These are phyloP conservation scores for Adelosebastes latens DNA, from an alignment of 2,797 vertebrate genomes.

Conservation along the genomic window DNA sequence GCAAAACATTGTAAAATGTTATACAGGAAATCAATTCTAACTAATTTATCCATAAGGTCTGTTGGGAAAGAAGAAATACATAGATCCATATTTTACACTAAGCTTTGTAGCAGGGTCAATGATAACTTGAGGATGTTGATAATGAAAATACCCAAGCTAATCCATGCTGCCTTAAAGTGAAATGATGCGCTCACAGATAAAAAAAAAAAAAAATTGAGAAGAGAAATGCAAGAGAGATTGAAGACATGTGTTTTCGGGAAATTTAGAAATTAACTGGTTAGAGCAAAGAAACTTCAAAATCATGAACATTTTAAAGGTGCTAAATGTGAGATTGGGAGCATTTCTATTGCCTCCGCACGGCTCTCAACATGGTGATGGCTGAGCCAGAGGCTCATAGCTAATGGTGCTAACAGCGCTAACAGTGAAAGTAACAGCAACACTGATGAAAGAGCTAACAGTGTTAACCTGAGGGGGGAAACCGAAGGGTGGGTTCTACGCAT, in stretches of 20 bases:
- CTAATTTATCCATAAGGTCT: slow-evolving; percentile 15
- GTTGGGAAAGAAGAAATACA: slow-evolving; percentile 8
- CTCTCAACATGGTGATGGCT: too few species aligned
- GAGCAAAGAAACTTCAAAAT: neutral
- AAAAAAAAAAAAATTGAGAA: neutral
- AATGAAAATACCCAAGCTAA: neutral
- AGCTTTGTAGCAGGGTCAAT: neutral
- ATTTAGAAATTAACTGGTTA: neutral
- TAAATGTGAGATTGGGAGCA: too few species aligned
- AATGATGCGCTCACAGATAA: neutral
- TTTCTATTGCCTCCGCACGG: too few species aligned
- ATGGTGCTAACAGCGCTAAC: too few species aligned
- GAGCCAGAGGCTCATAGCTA: too few species aligned
- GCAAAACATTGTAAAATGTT: slow-evolving; percentile 22
- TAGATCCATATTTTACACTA: slow-evolving; percentile 10
- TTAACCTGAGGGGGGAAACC: too few species aligned
- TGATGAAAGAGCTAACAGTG: too few species aligned
- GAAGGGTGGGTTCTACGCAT: too few species aligned
- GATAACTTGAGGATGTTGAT: neutral
- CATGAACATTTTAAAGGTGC: too few species aligned
- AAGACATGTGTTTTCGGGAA: neutral
- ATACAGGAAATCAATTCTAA: slow-evolving; percentile 35
- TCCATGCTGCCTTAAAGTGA: neutral
- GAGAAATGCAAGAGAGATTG: neutral
- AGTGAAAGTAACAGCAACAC: too few species aligned